Evolutionary conservation across 2,888 invertebrate species (phyloP).

Genomic region (Dione vanillae): DNA sequence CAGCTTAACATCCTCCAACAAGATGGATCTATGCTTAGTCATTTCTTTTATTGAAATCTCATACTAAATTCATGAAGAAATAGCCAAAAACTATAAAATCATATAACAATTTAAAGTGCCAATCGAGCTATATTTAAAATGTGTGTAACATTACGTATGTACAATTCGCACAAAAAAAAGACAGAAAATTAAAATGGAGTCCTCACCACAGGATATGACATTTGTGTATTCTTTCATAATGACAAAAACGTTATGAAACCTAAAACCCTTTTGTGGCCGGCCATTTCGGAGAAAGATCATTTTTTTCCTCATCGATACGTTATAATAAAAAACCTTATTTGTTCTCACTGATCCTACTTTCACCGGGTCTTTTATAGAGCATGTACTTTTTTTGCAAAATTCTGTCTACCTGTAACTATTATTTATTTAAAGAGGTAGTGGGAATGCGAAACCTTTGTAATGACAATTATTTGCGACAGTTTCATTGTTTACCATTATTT

Average conservation of each 20-base stretch:
- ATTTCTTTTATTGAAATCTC: no score
- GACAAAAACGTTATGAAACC: slow-evolving; percentile 68
- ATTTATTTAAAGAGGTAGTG: slow-evolving; percentile 58
- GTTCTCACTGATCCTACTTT: slow-evolving; percentile 68
- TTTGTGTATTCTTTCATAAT: slow-evolving; percentile 44
- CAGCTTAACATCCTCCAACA: no score
- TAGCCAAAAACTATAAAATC: not conserved
- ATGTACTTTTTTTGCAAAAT: slow-evolving; percentile 51
- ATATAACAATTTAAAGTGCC: not conserved
- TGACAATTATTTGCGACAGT: slow-evolving; percentile 30
- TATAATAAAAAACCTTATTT: slow-evolving; percentile 63
- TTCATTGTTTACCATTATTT: slow-evolving; percentile 26
- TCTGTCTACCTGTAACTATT: slow-evolving; percentile 51
- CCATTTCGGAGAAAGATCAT: slow-evolving; percentile 66
- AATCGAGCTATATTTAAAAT: not conserved
- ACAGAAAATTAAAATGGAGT: slow-evolving; percentile 35
- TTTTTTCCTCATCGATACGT: slow-evolving; percentile 59
- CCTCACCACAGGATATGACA: slow-evolving; percentile 47
- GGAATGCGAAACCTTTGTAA: slow-evolving; percentile 57
- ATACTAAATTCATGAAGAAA: no score
- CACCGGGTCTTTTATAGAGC: slow-evolving; percentile 58
- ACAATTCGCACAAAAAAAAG: slow-evolving; percentile 19
- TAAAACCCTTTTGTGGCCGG: slow-evolving; percentile 77
- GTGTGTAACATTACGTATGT: not conserved
- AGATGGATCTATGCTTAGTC: no score